These are phyloP conservation scores for Alcedo quadribrachys DNA, from an alignment of 2,797 vertebrate species.

Conservation along the genomic window DNA sequence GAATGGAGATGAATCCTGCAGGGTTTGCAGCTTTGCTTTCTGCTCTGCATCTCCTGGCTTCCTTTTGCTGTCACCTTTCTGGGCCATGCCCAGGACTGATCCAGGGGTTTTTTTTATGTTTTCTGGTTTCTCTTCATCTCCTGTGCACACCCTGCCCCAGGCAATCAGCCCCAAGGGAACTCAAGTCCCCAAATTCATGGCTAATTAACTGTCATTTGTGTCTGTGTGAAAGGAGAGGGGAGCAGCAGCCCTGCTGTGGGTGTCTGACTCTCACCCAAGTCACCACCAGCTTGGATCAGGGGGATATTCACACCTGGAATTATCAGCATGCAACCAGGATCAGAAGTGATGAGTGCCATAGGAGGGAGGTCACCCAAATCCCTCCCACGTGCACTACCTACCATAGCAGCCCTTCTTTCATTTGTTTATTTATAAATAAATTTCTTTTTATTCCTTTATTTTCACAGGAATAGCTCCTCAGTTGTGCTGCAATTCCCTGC, in stretches of 20 bases:
- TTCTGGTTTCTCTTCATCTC: neutral
- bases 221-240: neutral
- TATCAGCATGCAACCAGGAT: neutral
- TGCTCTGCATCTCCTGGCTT: neutral
- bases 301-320: neutral
- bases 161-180: neutral
- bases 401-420: neutral
- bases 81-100: neutral
- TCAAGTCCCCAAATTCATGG: neutral
- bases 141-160: neutral
- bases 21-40: neutral
- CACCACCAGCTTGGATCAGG: neutral
- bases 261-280: neutral
- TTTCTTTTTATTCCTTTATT: too few species aligned
- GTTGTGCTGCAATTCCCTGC: neutral
- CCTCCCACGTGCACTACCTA: rapidly evolving
- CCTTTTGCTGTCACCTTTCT: neutral
- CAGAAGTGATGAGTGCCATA: neutral
- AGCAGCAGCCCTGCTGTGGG: neutral
- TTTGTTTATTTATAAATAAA: too few species aligned
- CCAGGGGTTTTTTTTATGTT: neutral
- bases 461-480: neutral
- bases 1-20: neutral
- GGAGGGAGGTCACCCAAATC: neutral
- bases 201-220: neutral